Percentiles rank a stretch among this genome's conserved stretches.
Evolutionary conservation across 2,888 invertebrate genomes (phyloP).

Genomic region (Oxystoma pomonae): DNA sequence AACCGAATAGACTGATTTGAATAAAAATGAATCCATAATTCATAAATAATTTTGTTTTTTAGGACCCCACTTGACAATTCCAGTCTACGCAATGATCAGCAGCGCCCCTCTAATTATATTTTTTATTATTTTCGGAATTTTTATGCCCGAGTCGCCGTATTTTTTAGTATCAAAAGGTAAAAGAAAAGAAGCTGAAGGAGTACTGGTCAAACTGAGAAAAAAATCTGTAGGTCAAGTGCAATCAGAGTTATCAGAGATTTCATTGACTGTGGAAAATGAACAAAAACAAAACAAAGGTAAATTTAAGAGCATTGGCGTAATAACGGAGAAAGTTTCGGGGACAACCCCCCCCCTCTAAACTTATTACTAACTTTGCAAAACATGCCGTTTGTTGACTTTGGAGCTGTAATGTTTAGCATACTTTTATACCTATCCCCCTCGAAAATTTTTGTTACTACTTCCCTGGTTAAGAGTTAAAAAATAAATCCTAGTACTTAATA

Average conservation of each 20-base stretch:
- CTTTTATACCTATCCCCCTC: too few species aligned
- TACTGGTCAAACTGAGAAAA: constrained; percentile 39
- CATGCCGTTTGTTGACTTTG: too few species aligned
- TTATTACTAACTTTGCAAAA: too few species aligned
- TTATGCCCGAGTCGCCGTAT: constrained; percentile 35
- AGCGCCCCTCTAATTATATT: constrained; percentile 29
- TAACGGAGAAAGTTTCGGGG: too few species aligned
- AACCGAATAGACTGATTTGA: too few species aligned
- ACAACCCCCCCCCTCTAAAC: too few species aligned
- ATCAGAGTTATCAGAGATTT: constrained; percentile 24
- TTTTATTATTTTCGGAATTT: constrained; percentile 26
- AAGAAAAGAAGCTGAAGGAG: constrained; percentile 56
- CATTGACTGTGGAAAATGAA: constrained; percentile 14
- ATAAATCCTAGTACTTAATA: too few species aligned
- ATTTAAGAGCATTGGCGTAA: too few species aligned
- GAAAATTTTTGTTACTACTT: too few species aligned
- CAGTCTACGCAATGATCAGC: constrained; percentile 27
- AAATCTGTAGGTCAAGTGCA: constrained; percentile 24
- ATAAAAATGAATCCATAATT: too few species aligned
- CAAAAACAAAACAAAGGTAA: constrained; percentile 18
- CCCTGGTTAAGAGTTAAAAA: too few species aligned
- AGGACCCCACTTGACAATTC: constrained; percentile 29
- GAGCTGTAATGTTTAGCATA: too few species aligned
- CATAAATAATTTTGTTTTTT: neutral
- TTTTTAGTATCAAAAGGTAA: constrained; percentile 47